These are phyloP conservation scores for Thalpophila matura DNA, from an alignment of 2,888 invertebrate genomes.

Conservation along the genomic window DNA sequence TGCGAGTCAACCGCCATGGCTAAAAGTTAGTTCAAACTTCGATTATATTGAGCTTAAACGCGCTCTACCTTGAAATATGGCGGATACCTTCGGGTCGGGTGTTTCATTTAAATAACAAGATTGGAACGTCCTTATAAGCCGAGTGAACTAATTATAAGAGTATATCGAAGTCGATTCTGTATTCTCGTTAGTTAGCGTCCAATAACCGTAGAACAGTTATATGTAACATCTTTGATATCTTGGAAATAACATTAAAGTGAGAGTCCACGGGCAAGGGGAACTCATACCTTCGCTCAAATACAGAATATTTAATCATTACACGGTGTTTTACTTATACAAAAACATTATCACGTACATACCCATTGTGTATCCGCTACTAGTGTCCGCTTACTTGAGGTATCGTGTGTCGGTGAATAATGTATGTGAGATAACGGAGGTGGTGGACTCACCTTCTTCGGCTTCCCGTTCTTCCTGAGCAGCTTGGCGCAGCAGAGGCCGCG, in stretches of 20 bases:
- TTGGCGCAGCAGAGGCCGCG: constrained; percentile 96
- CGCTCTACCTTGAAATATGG: constrained; percentile 86
- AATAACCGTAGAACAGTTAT: constrained; percentile 14
- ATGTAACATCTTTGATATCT: constrained; percentile 1
- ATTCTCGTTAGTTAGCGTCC: constrained; percentile 37
- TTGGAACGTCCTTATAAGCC: constrained; percentile 67
- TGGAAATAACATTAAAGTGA: constrained; percentile 1
- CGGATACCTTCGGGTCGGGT: constrained; percentile 66
- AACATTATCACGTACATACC: constrained; percentile 26
- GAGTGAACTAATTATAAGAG: constrained; percentile 58
- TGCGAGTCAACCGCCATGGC: constrained; percentile 74
- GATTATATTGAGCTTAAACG: constrained; percentile 75
- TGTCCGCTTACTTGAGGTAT: constrained; percentile 4
- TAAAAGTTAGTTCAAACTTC: constrained; percentile 81
- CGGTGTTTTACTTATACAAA: constrained; percentile 6
- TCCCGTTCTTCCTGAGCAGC: constrained; percentile 95
- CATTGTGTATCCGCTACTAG: no score
- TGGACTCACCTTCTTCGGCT: constrained; percentile 93
- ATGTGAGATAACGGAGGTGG: constrained; percentile 2
- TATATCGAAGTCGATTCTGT: constrained; percentile 53
- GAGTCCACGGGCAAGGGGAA: no score
- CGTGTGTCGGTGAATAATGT: constrained; percentile 19
- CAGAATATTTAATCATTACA: constrained; percentile 27
- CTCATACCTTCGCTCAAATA: background rate
- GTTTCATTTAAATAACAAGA: constrained; percentile 72